phyloP scores from a whole-genome alignment of 1,140 invertebrate genomes.

The Scaptomyza hsui region DNA sequence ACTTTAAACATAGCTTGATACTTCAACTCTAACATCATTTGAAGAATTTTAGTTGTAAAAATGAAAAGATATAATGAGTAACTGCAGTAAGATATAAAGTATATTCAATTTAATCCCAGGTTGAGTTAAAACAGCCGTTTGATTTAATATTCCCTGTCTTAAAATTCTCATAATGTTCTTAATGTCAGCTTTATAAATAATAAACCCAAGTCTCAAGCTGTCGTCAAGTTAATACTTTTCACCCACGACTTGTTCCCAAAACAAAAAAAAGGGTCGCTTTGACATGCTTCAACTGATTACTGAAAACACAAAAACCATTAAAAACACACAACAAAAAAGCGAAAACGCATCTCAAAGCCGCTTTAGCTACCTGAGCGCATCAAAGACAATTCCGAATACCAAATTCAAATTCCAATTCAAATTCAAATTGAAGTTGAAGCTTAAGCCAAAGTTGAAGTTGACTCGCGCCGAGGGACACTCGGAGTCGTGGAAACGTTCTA shows the following conservation, averaged over 20 bases:
- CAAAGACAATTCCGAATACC: constrained; percentile 28
- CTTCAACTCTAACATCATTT: too few species aligned
- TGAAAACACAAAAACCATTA: constrained; percentile 4
- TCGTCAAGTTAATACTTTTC: background rate
- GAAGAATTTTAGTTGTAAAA: too few species aligned
- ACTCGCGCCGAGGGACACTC: constrained; percentile 30
- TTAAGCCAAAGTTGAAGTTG: constrained; percentile 24
- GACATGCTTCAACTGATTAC: constrained; percentile 3
- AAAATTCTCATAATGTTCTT: background rate
- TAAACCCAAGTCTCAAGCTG: background rate
- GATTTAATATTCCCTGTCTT: background rate
- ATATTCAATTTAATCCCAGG: too few species aligned
- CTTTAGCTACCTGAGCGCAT: constrained; percentile 13
- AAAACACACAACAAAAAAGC: background rate
- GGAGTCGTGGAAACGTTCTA: background rate
- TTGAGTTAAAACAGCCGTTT: too few species aligned
- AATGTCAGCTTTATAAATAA: background rate
- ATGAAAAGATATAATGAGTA: too few species aligned
- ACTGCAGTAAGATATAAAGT: too few species aligned
- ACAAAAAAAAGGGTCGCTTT: background rate
- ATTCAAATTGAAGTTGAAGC: constrained; percentile 35
- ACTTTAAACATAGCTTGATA: too few species aligned
- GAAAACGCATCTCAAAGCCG: constrained; percentile 4
- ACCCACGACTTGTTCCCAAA: background rate
- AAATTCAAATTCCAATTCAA: constrained; percentile 20